Evolutionary conservation across 2,113 vertebrate genomes (phyloP).

Genomic region (Melospiza georgiana): DNA sequence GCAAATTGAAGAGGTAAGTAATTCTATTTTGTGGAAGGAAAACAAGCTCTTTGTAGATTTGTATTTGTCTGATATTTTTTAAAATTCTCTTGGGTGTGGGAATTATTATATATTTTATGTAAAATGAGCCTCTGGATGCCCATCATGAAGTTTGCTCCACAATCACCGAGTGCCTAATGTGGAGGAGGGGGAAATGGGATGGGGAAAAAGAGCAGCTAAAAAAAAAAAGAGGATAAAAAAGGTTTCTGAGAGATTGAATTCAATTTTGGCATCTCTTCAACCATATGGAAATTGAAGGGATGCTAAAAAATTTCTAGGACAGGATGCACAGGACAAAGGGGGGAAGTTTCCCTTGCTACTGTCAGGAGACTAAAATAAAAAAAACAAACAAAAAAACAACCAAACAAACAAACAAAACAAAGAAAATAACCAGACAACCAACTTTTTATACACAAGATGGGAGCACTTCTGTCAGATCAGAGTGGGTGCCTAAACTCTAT

Average conservation of each 20-base stretch:
- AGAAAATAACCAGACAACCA: fast-evolving
- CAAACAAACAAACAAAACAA: not conserved
- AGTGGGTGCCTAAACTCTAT: not conserved
- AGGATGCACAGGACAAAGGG: not conserved
- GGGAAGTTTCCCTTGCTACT: slow-evolving; percentile 24
- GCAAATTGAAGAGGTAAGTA: slow-evolving; percentile 49
- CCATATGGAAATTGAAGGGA: slow-evolving; percentile 47
- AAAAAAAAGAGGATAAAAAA: slow-evolving; percentile 58
- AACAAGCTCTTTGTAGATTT: not conserved
- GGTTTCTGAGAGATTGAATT: slow-evolving; percentile 25
- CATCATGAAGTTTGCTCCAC: not conserved
- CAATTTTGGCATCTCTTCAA: slow-evolving; percentile 47
- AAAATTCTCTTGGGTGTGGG: not conserved
- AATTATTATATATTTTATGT: not conserved
- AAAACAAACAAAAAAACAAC: no score
- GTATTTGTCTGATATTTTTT: not conserved
- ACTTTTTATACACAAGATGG: not conserved
- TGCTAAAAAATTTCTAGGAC: slow-evolving; percentile 18
- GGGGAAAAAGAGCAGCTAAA: slow-evolving; percentile 45
- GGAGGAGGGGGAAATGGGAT: not conserved
- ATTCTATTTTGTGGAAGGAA: slow-evolving; percentile 3
- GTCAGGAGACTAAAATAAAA: not conserved
- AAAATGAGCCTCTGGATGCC: not conserved
- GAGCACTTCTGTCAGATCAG: slow-evolving; percentile 2
- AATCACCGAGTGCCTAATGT: slow-evolving; percentile 15